Evolutionary conservation across 64 coral and sea anemone genomes (phyloP).

Genomic region (Stichodactyla mertensii): DNA sequence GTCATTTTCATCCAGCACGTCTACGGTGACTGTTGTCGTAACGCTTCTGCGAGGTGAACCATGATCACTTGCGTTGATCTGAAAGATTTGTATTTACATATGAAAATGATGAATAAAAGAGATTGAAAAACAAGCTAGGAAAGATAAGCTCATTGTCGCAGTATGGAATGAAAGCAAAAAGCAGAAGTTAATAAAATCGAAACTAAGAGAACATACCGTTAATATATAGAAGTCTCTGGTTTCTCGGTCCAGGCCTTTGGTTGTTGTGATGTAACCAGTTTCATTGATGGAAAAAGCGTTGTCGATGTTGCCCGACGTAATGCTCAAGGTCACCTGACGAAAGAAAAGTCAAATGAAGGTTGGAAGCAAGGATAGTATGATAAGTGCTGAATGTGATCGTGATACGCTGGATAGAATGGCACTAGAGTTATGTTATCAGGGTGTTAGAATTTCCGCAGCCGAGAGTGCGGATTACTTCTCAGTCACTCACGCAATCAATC

Average conservation of each 20-base stretch:
- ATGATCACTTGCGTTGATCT: conserved; percentile 81
- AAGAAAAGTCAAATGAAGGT: too few relatives aligned
- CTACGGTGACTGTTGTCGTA: conserved; percentile 47
- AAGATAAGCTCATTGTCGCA: not conserved
- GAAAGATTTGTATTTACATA: not conserved
- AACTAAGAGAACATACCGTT: conserved; percentile 53
- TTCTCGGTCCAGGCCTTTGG: conserved; percentile 58
- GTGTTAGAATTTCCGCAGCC: too few relatives aligned
- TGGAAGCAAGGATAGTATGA: too few relatives aligned
- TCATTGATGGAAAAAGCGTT: conserved; percentile 57
- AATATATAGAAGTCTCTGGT: conserved; percentile 40
- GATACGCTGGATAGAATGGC: too few relatives aligned
- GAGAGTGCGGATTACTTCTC: too few relatives aligned
- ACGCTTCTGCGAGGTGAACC: conserved; percentile 49
- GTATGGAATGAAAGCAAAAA: too few relatives aligned
- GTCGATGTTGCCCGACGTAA: conserved; percentile 53
- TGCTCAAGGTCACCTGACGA: conserved; percentile 45
- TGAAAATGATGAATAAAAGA: not conserved
- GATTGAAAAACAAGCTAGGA: not conserved
- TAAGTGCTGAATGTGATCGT: too few relatives aligned
- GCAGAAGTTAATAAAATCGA: too few relatives aligned
- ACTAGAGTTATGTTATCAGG: too few relatives aligned
- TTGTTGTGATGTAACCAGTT: conserved; percentile 58
- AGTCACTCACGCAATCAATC: too few relatives aligned
- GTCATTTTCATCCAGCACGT: conserved; percentile 63